A percentile compares a stretch with the other conserved stretches of the same genome.
Evolutionary conservation across 2,113 vertebrate species (phyloP).

Genomic region (Poecilia latipinna): DNA sequence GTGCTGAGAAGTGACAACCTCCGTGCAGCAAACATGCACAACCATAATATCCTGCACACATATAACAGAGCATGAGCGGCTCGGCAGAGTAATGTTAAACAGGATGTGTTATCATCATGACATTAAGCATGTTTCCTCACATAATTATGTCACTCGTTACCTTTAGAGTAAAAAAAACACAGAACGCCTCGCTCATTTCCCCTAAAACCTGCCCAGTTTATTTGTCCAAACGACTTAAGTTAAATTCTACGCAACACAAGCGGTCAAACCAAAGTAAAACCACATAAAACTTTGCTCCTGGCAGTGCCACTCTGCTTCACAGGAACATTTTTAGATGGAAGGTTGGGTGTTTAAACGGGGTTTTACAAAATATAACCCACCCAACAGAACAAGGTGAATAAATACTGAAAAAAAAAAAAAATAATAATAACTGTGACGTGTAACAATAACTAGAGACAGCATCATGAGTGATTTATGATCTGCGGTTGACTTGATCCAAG

Average conservation of each 20-base stretch:
- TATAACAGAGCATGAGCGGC: not conserved
- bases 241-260: not conserved
- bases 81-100: not conserved
- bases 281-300: not conserved
- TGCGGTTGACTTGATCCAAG: not conserved
- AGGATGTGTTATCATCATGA: not conserved
- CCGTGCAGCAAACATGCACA: slow-evolving; percentile 30
- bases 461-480: not conserved
- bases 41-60: not conserved
- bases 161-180: not conserved
- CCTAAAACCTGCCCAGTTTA: not conserved
- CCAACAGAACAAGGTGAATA: not conserved
- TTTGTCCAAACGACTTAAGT: not conserved
- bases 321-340: not conserved
- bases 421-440: not conserved
- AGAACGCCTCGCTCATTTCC: not conserved
- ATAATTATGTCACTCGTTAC: not conserved
- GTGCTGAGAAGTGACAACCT: slow-evolving; percentile 28
- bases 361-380: not conserved
- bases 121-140: not conserved
- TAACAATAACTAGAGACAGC: not conserved
- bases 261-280: not conserved
- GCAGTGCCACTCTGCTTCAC: not conserved
- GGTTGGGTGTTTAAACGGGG: not conserved
- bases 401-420: not conserved